A percentile compares a stretch with the other conserved stretches of the same genome.
These are phyloP conservation scores for Orbicella faveolata DNA, from an alignment of 64 coral and sea anemone species.

Conservation along the genomic window DNA sequence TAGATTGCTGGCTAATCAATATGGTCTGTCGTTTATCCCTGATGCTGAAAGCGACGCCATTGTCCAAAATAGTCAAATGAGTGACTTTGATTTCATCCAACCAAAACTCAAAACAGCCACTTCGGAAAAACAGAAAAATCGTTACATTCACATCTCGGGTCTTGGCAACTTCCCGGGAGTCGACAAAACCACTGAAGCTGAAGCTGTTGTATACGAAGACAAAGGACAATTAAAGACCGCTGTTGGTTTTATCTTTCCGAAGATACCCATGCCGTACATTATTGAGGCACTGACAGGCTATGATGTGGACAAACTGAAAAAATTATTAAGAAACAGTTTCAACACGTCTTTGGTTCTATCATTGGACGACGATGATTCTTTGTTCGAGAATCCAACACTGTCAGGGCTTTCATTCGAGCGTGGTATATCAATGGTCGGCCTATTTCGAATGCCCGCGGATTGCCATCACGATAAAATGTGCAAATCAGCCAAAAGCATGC, in stretches of 20 bases:
- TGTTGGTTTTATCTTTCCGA: conserved; percentile 86
- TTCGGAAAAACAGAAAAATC: conserved; percentile 66
- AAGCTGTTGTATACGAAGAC: conserved; percentile 89
- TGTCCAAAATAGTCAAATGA: conserved; percentile 92
- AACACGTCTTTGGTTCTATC: conserved; percentile 89
- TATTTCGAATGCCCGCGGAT: conserved; percentile 80
- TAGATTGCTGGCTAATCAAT: conserved; percentile 59
- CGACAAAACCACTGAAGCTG: conserved; percentile 81
- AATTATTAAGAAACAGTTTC: conserved; percentile 76
- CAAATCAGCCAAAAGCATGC: conserved; percentile 53
- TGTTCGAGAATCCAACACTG: conserved; percentile 84
- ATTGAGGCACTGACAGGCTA: conserved; percentile 90
- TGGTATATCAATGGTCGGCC: conserved; percentile 77
- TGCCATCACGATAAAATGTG: conserved; percentile 76
- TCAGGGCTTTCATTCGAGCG: conserved; percentile 73
- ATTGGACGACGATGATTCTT: conserved; percentile 64
- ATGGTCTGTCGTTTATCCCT: conserved; percentile 73
- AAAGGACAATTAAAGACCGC: conserved; percentile 73
- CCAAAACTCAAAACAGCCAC: conserved; percentile 68
- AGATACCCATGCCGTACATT: conserved; percentile 85
- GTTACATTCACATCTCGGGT: conserved; percentile 81
- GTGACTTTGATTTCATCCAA: conserved; percentile 83
- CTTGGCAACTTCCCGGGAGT: conserved; percentile 85
- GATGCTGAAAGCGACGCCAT: conserved; percentile 78
- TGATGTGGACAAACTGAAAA: conserved; percentile 56